Percentiles rank a stretch among this genome's conserved stretches.
phyloP scores from a whole-genome alignment of 2,797 vertebrate genomes.

The Lacerta viridis region DNA sequence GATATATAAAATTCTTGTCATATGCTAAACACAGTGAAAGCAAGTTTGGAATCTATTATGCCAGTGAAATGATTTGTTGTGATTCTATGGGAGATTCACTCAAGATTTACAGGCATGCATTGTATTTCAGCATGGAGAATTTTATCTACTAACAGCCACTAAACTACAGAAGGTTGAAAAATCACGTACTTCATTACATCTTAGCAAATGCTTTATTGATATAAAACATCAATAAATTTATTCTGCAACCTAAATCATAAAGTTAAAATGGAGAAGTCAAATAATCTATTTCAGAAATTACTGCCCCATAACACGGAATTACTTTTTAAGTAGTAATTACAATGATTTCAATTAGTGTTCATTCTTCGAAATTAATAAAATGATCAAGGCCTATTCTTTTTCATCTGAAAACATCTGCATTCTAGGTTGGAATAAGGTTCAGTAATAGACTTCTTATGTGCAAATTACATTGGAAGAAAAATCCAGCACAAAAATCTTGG shows the following conservation, averaged over 20 bases:
- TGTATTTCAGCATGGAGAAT: slow-evolving; percentile 16
- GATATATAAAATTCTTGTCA: background rate
- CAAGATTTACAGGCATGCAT: background rate
- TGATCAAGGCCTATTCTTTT: background rate
- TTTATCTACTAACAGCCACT: background rate
- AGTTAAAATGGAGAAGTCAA: slow-evolving; percentile 8
- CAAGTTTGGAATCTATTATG: background rate
- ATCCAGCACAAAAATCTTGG: background rate
- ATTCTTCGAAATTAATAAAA: background rate
- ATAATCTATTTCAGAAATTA: slow-evolving; percentile 43
- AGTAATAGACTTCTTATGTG: background rate
- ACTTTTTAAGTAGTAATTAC: slow-evolving; percentile 44
- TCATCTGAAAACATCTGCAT: background rate
- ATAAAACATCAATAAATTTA: slow-evolving; percentile 12
- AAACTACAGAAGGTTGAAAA: slow-evolving; percentile 17
- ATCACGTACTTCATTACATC: slow-evolving; percentile 38
- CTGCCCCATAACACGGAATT: slow-evolving; percentile 10
- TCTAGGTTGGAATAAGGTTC: background rate
- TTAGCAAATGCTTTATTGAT: slow-evolving; percentile 32
- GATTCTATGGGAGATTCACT: background rate
- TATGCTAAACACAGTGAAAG: background rate
- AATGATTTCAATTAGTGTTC: slow-evolving; percentile 3
- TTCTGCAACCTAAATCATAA: background rate
- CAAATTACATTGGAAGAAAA: too few species aligned
- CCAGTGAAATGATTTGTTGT: slow-evolving; percentile 5